Percentiles rank a stretch among this genome's conserved stretches.
Evolutionary conservation across 2,113 vertebrate species (phyloP).

Genomic region (Arothron firmamentum): DNA sequence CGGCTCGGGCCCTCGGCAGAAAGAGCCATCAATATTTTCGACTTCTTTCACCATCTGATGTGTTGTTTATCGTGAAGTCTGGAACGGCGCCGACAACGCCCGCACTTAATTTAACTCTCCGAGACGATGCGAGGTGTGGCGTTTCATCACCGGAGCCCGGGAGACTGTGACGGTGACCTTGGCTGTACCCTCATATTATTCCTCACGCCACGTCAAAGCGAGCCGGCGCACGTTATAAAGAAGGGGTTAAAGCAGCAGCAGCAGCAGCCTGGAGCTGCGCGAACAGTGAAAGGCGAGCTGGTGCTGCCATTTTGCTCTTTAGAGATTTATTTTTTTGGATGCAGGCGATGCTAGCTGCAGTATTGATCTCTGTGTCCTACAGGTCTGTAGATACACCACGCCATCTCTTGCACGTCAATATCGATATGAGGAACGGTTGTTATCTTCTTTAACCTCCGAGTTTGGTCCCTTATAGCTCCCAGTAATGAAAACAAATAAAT

Average conservation of each 20-base stretch:
- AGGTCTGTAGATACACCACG: conserved; percentile 46
- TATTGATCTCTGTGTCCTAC: conserved; percentile 59
- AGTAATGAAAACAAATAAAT: conserved; percentile 38
- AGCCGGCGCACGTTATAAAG: not conserved
- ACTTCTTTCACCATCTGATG: conserved; percentile 68
- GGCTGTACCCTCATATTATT: conserved; percentile 62
- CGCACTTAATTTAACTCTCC: conserved; percentile 54
- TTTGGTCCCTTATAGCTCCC: conserved; percentile 34
- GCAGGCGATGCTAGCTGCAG: conserved; percentile 33
- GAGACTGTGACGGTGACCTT: conserved; percentile 66
- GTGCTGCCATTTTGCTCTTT: conserved; percentile 41
- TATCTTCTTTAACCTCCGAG: conserved; percentile 32
- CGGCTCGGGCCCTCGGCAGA: conserved; percentile 40
- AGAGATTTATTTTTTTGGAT: conserved; percentile 55
- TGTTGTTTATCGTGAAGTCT: conserved; percentile 67
- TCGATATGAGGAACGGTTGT: conserved; percentile 42
- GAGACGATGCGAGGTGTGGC: conserved; percentile 58
- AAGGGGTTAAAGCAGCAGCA: not conserved
- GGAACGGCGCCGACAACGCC: conserved; percentile 42
- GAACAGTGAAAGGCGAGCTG: conserved; percentile 16
- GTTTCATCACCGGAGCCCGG: conserved; percentile 49
- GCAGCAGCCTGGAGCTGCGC: conserved; percentile 17
- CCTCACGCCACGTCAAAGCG: conserved; percentile 45
- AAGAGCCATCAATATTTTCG: conserved; percentile 62
- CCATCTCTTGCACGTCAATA: conserved; percentile 52